These are phyloP conservation scores for Coranthus polyacanthus DNA, from an alignment of 2,797 vertebrate species.

Conservation along the genomic window DNA sequence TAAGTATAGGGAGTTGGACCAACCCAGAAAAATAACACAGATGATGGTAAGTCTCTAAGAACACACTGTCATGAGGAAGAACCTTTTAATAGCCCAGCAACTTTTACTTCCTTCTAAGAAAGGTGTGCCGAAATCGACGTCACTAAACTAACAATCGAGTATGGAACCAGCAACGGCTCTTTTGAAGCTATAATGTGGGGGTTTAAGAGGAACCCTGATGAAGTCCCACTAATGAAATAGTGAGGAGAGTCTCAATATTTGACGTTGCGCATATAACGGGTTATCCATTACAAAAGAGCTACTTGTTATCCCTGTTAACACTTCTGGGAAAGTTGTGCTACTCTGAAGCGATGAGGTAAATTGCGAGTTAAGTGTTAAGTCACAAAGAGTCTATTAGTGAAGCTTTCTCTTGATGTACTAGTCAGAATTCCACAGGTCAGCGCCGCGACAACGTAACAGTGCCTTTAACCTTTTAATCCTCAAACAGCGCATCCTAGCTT, in stretches of 20 bases:
- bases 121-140: background rate
- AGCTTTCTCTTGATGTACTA: constrained; percentile 3
- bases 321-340: constrained; percentile 63
- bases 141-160: background rate
- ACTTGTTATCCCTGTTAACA: constrained; percentile 10
- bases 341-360: constrained; percentile 6
- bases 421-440: constrained; percentile 23
- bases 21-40: background rate
- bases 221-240: no score
- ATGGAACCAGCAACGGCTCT: background rate
- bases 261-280: background rate
- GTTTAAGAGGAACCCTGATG: background rate
- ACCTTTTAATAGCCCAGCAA: background rate
- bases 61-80: constrained; percentile 8
- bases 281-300: constrained; percentile 4
- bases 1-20: no score
- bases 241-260: background rate
- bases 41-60: constrained; percentile 8
- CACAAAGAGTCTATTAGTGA: constrained; percentile 42
- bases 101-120: constrained; percentile 46
- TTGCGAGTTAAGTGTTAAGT: constrained; percentile 28
- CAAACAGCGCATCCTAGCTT: constrained; percentile 34
- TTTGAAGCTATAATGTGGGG: no score
- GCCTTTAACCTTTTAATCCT: constrained; percentile 64
- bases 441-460: constrained; percentile 33